Conservation (phyloP, 2,888 invertebrate species). For the Embidobia sp. region DNA sequence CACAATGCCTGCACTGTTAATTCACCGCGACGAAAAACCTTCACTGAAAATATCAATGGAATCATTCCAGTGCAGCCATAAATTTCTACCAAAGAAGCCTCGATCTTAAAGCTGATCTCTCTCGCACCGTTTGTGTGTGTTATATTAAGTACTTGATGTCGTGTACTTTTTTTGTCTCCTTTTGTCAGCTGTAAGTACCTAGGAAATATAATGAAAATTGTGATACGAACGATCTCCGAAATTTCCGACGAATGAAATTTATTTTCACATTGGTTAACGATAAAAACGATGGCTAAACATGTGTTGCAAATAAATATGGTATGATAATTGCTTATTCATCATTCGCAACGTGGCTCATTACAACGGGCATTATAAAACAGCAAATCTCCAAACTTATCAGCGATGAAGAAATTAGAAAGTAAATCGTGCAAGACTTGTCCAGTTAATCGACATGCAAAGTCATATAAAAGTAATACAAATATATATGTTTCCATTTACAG, state of each 20-base stretch:
- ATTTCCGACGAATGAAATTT: too few relatives aligned
- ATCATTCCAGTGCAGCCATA: conserved; percentile 17
- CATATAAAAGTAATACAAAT: conserved; percentile 15
- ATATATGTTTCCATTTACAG: conserved; percentile 4
- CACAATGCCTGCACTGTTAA: conserved; percentile 41
- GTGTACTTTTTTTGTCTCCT: conserved; percentile 16
- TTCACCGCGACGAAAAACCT: conserved; percentile 30
- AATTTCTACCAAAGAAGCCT: conserved; percentile 30
- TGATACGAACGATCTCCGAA: conserved; percentile 36
- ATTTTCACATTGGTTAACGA: conserved; percentile 24
- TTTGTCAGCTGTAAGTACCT: conserved; percentile 10
- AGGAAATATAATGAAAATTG: conserved; percentile 21
- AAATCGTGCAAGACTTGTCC: conserved; percentile 33
- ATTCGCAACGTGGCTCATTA: conserved; percentile 16
- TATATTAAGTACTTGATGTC: conserved; percentile 35
- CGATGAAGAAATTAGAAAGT: conserved; percentile 56
- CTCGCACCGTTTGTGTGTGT: conserved; percentile 19
- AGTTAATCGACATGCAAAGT: conserved; percentile 22
- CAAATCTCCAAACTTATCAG: conserved; percentile 48
- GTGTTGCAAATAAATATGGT: conserved; percentile 8
- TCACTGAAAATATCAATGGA: conserved; percentile 52
- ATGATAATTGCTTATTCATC: conserved; percentile 37
- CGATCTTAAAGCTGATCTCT: conserved; percentile 54
- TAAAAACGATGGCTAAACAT: neutral
- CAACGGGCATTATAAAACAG: conserved; percentile 31